Percentiles rank a stretch among this genome's conserved stretches.
Evolutionary conservation across 2,113 vertebrate genomes (phyloP).

Genomic region (Sylvia atricapilla): DNA sequence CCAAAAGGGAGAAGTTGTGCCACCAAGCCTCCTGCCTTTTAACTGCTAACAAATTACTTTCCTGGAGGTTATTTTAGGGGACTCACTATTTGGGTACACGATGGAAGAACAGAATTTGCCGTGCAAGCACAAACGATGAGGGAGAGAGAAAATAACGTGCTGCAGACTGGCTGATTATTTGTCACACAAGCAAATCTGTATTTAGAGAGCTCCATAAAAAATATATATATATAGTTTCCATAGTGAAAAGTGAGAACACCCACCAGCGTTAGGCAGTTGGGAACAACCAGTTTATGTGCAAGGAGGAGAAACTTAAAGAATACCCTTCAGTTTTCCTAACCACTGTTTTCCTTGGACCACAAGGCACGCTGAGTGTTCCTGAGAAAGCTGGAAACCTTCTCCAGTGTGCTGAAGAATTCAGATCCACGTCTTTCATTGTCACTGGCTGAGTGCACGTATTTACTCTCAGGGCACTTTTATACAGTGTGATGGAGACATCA

Average conservation of each 20-base stretch:
- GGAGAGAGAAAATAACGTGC: not conserved
- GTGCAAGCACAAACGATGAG: not conserved
- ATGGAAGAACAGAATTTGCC: not conserved
- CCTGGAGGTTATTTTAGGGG: not conserved
- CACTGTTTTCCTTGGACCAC: not conserved
- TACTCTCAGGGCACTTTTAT: conserved; percentile 11
- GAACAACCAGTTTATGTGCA: conserved; percentile 6
- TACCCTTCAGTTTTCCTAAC: not conserved
- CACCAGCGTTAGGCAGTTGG: not conserved
- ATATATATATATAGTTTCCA: not conserved
- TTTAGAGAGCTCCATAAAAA: conserved; percentile 22
- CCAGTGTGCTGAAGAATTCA: not conserved
- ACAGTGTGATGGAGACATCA: conserved; percentile 32
- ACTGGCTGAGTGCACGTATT: not conserved
- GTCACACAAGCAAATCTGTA: not conserved
- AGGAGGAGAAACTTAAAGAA: not conserved
- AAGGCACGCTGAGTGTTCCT: not conserved
- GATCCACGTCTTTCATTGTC: conserved; percentile 17
- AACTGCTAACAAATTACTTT: not conserved
- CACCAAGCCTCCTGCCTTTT: not conserved
- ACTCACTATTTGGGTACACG: not conserved
- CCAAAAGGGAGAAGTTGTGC: not conserved
- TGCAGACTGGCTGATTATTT: not conserved
- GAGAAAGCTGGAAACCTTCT: conserved; percentile 5
- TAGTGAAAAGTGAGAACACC: conserved; percentile 33